These are phyloP conservation scores for Lasioglossum oenotherae DNA, from an alignment of 2,888 invertebrate genomes.

Conservation along the genomic window DNA sequence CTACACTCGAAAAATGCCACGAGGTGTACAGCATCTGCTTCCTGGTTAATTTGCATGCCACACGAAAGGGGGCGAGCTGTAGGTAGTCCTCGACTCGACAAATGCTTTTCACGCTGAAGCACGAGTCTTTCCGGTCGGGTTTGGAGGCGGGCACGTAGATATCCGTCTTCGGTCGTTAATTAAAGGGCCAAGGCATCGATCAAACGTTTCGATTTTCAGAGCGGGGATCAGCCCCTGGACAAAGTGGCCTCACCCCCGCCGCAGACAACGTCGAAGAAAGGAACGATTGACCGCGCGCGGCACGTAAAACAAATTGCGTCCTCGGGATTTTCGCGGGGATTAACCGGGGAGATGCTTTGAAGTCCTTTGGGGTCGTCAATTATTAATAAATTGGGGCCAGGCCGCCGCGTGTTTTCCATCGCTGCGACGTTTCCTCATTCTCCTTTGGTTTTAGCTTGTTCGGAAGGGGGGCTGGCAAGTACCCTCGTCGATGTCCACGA, in stretches of 20 bases:
- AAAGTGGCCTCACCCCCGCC: constrained; percentile 3
- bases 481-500: constrained; percentile 45
- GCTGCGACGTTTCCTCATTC: constrained; percentile 22
- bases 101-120: neutral
- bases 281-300: constrained; percentile 30
- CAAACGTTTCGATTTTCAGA: constrained; percentile 26
- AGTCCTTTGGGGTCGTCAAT: constrained; percentile 38
- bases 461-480: constrained; percentile 9
- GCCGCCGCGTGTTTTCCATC: constrained; percentile 32
- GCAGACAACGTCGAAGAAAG: neutral
- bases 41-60: neutral
- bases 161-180: constrained; percentile 26
- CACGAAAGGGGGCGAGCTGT: neutral
- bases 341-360: constrained; percentile 43
- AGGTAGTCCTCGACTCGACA: neutral
- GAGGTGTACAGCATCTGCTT: neutral
- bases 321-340: constrained; percentile 31
- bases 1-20: neutral
- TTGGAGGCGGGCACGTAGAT: neutral
- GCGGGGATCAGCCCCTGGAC: neutral
- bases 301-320: constrained; percentile 54
- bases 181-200: constrained; percentile 1
- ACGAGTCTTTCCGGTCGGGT: neutral
- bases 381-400: constrained; percentile 58
- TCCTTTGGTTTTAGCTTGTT: neutral